Conservation (phyloP, 2,888 invertebrate genomes). For the Epicampocera succincta region DNA sequence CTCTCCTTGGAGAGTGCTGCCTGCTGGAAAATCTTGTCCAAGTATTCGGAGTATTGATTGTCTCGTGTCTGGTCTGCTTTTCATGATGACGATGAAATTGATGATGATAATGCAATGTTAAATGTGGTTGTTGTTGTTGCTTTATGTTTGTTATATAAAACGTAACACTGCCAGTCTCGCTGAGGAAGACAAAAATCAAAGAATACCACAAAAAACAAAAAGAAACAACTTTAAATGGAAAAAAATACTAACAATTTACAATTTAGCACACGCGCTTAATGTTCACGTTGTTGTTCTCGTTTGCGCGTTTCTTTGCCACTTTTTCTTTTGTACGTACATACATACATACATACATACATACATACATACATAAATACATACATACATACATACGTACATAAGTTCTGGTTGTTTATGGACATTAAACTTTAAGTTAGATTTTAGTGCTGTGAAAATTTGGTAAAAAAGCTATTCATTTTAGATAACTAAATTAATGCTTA, state of each 20-base stretch:
- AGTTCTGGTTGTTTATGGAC: slow-evolving; percentile 58
- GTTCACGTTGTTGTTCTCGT: slow-evolving; percentile 55
- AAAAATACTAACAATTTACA: slow-evolving; percentile 52
- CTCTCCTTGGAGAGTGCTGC: slow-evolving; percentile 24
- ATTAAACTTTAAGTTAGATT: background rate
- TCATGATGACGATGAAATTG: slow-evolving; percentile 57
- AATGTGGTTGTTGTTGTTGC: slow-evolving; percentile 2
- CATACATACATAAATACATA: no score
- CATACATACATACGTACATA: no score
- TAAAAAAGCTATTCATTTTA: background rate
- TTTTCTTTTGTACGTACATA: slow-evolving; percentile 33
- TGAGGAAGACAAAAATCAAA: slow-evolving; percentile 39
- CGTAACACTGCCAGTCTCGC: slow-evolving; percentile 46
- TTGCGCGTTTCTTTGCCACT: slow-evolving; percentile 40
- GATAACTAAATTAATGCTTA: background rate
- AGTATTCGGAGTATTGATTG: slow-evolving; percentile 54
- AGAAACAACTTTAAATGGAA: slow-evolving; percentile 12
- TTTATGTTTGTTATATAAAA: slow-evolving; percentile 49
- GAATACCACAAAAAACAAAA: slow-evolving; percentile 18
- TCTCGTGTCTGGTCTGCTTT: slow-evolving; percentile 63
- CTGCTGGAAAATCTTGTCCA: slow-evolving; percentile 35
- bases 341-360: no score
- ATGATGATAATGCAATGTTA: slow-evolving; percentile 56
- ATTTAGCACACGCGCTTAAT: slow-evolving; percentile 68
- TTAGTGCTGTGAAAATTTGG: slow-evolving; percentile 23